Conservation (phyloP, 1,140 invertebrate genomes). For the Pomacea maculata region DNA sequence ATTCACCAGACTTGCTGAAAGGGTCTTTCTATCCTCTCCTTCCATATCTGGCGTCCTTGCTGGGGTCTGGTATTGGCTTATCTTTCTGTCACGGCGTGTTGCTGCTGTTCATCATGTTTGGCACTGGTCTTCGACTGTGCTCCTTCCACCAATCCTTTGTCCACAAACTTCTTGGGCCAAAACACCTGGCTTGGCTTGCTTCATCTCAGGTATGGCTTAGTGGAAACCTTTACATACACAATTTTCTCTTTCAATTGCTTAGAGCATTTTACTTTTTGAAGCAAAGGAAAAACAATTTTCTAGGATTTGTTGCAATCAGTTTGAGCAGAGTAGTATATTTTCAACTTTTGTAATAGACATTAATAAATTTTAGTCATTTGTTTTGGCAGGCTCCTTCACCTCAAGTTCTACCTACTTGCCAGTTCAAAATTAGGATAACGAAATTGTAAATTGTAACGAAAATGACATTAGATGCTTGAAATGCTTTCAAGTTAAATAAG, state of each 20-base stretch:
- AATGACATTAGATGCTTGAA: no score
- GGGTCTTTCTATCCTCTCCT: constrained; percentile 39
- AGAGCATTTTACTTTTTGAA: not conserved
- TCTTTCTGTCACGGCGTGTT: not conserved
- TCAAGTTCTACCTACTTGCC: no score
- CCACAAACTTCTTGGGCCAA: constrained; percentile 13
- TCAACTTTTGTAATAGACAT: no score
- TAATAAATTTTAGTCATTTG: no score
- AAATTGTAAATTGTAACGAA: no score
- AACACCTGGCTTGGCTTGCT: constrained; percentile 2
- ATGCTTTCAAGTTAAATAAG: no score
- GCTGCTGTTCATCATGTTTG: constrained; percentile 23
- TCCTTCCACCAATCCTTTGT: constrained; percentile 29
- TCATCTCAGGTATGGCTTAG: constrained; percentile 4
- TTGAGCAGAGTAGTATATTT: no score
- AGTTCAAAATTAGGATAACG: no score
- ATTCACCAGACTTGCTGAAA: constrained; percentile 47
- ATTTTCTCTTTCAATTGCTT: not conserved
- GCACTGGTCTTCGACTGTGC: constrained; percentile 32
- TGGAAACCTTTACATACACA: not conserved
- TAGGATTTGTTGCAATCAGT: no score
- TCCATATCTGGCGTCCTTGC: constrained; percentile 35
- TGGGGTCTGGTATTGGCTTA: constrained; percentile 1
- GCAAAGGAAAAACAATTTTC: no score
- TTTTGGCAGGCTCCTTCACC: no score